Conservation (phyloP, 2,888 invertebrate species). For the Hypselothyrea guttata region DNA sequence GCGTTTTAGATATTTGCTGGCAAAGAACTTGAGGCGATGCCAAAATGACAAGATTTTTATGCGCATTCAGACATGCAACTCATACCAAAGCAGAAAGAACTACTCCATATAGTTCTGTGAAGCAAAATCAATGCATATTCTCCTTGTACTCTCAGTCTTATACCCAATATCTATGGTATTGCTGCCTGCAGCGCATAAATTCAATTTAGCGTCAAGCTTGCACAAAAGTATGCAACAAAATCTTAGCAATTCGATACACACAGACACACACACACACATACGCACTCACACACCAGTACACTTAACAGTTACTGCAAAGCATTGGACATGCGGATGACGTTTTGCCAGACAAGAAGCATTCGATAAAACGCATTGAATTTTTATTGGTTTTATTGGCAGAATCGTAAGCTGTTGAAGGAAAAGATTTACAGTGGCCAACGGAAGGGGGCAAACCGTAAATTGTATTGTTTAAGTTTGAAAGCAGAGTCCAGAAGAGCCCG, state of each 20-base stretch:
- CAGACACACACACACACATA: conserved; percentile 6
- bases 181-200: conserved; percentile 67
- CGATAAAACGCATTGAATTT: conserved; percentile 71
- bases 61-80: conserved; percentile 38
- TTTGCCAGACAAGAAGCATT: conserved; percentile 62
- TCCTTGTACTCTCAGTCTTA: background rate
- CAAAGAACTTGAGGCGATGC: conserved; percentile 47
- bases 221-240: conserved; percentile 73
- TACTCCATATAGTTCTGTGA: conserved; percentile 10
- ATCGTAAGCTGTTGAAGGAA: conserved; percentile 64
- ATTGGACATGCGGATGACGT: conserved; percentile 66
- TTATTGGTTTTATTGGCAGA: conserved; percentile 68
- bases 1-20: conserved; percentile 33
- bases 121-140: conserved; percentile 50
- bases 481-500: conserved; percentile 47
- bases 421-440: conserved; percentile 57
- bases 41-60: conserved; percentile 64
- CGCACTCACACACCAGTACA: background rate
- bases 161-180: background rate
- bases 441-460: conserved; percentile 25
- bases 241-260: conserved; percentile 38
- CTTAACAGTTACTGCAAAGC: background rate
- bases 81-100: conserved; percentile 1
- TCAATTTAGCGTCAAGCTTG: conserved; percentile 67
- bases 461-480: conserved; percentile 60